Evolutionary conservation across 2,113 vertebrate genomes (phyloP).

Genomic region (Hippocampus comes): DNA sequence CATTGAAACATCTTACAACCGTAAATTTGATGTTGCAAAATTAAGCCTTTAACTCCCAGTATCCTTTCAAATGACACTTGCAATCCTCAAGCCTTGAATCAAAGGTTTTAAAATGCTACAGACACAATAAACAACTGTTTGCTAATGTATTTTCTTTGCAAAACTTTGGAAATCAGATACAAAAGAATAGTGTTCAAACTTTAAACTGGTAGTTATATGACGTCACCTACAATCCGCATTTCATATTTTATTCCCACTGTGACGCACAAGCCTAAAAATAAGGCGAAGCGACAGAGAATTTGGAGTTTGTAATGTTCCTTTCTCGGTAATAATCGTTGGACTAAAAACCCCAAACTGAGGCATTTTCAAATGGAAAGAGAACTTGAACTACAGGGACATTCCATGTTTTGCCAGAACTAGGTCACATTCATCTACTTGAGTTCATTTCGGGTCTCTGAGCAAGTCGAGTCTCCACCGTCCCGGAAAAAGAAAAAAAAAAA

Average conservation of each 20-base stretch:
- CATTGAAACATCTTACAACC: too few relatives aligned
- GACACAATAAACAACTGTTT: too few relatives aligned
- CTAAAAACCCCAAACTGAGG: neutral
- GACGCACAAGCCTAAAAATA: neutral
- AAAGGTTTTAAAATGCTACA: too few relatives aligned
- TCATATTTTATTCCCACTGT: neutral
- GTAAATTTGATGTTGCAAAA: too few relatives aligned
- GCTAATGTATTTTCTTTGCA: neutral
- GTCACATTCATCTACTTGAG: conserved; percentile 36
- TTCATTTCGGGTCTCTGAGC: conserved; percentile 27
- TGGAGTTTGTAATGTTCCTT: conserved; percentile 1
- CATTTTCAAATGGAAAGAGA: conserved; percentile 25
- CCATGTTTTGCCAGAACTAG: conserved; percentile 35
- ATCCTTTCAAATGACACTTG: too few relatives aligned
- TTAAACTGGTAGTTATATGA: neutral
- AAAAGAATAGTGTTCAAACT: neutral
- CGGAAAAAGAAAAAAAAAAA: neutral
- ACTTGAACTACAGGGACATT: conserved; percentile 31
- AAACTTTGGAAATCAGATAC: too few relatives aligned
- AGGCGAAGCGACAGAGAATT: neutral
- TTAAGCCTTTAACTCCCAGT: too few relatives aligned
- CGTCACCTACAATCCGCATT: neutral
- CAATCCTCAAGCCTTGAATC: too few relatives aligned
- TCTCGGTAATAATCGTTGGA: neutral
- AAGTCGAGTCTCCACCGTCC: conserved; percentile 6